Evolutionary conservation across 1,140 invertebrate genomes (phyloP).

Genomic region (Andricus grossulariae): DNA sequence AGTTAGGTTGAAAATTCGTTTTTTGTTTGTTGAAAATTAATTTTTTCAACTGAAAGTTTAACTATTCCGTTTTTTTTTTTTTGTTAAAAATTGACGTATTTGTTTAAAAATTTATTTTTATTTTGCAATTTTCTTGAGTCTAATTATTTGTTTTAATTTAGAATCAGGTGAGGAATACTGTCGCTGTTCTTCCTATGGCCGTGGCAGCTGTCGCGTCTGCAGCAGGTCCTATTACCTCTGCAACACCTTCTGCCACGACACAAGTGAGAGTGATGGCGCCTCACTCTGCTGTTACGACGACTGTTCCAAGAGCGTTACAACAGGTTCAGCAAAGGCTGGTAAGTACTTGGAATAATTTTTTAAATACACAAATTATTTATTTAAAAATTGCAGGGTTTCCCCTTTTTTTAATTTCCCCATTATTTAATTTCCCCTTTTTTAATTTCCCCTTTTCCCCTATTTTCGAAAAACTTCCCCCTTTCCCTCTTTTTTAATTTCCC

Average conservation of each 20-base stretch:
- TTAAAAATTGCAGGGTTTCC: no score
- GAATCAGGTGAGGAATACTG: slow-evolving; percentile 68
- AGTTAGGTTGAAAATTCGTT: no score
- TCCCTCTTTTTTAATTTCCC: no score
- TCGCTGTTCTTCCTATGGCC: slow-evolving; percentile 56
- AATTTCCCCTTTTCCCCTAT: no score
- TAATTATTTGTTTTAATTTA: slow-evolving; percentile 45
- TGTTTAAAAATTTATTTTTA: no score
- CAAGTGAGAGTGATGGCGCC: slow-evolving; percentile 79
- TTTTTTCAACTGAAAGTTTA: no score
- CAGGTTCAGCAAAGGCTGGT: slow-evolving; percentile 74
- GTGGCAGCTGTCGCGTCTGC: slow-evolving; percentile 53
- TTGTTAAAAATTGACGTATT: slow-evolving; percentile 31
- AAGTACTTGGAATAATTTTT: slow-evolving; percentile 38
- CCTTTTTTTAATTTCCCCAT: no score
- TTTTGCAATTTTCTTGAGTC: slow-evolving; percentile 27
- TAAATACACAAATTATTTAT: background rate
- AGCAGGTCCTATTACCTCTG: slow-evolving; percentile 63
- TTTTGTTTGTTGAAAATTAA: no score
- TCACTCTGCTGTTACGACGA: slow-evolving; percentile 66
- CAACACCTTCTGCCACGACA: slow-evolving; percentile 70
- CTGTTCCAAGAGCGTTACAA: slow-evolving; percentile 69
- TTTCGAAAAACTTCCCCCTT: no score
- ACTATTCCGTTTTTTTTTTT: slow-evolving; percentile 7
- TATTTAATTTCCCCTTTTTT: no score